Evolutionary conservation across 2,888 invertebrate species (phyloP).

Genomic region (Alsophila aescularia): DNA sequence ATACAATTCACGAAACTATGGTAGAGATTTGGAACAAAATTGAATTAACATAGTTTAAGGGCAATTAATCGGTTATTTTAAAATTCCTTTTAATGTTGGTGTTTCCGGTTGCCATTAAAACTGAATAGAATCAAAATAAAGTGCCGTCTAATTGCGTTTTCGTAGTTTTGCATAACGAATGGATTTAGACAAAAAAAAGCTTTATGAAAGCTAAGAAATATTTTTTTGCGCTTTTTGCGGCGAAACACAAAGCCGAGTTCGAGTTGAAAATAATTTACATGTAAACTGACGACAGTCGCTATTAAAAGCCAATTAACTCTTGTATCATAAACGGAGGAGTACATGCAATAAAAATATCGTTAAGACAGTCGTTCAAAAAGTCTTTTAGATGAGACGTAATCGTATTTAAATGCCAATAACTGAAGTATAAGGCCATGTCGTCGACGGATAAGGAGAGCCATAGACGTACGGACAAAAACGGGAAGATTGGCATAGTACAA

Average conservation of each 20-base stretch:
- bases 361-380: conserved; percentile 31
- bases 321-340: conserved; percentile 28
- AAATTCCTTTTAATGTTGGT: conserved; percentile 52
- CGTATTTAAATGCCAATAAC: conserved; percentile 33
- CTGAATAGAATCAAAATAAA: conserved; percentile 43
- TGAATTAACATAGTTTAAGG: conserved; percentile 41
- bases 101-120: conserved; percentile 53
- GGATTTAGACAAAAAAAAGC: conserved; percentile 49
- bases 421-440: conserved; percentile 22
- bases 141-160: conserved; percentile 52
- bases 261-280: conserved; percentile 17
- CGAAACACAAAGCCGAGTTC: neutral
- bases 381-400: conserved; percentile 25
- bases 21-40: conserved; percentile 30
- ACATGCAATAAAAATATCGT: conserved; percentile 37
- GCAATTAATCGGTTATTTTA: conserved; percentile 41
- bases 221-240: conserved; percentile 18
- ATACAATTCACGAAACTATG: conserved; percentile 35
- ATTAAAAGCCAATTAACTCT: conserved; percentile 34
- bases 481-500: conserved; percentile 27
- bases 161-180: conserved; percentile 60
- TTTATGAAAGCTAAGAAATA: conserved; percentile 23
- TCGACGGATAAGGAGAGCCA: conserved; percentile 25
- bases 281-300: conserved; percentile 28
- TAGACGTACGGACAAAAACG: conserved; percentile 28